Base-by-base conservation (phyloP, 2,888 invertebrate genomes). In the Rhimphoctona megacephalus region DNA sequence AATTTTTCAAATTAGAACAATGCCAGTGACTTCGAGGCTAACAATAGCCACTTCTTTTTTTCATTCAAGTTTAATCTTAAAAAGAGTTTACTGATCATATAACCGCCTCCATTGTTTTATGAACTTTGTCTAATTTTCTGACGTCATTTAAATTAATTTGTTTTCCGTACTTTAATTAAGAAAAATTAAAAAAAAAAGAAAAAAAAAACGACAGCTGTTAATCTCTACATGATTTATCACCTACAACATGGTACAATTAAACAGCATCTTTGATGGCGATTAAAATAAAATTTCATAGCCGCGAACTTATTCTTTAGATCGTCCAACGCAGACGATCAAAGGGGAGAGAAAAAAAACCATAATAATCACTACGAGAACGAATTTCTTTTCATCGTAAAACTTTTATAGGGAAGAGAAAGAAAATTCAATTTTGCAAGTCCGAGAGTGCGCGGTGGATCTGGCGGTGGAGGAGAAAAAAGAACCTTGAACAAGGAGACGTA, bases 361-460 rank as follows among this genome's bases (percentile, higher is more conserved):
- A 79, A 72, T 36, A 72, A 72, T 80, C 30, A 54, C 57, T 33
- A n/a, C 25, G 49, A 36, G 46, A 61, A 80, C 30, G 33, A 70
- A 80, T 43, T 80, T 72, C 33, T 46, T 72, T 72, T 72, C n/a
- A 72, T 73, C 64, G 52, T 49, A 30, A 81, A 81, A 66, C 72
- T 73, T 73, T 73, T 66, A 25, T 64, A 39, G 64, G 19, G 49
- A 43, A 19, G 76, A 49, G 33, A 46, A 77, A 57, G n/a, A 49
- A 49, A 66, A 77, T 64, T 77, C 22, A 67, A 66, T 66, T 30
- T 54, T 64, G 30, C 77, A 36, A 22, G 46, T 66, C 49, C 19
- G 39, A 52, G 49, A 66, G 22, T 14, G 30, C 52, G 49, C 19
- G 67, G 52, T 39, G n/a, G 54, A 78, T 43, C 6, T 54, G 66